Conservation (phyloP, 1,140 invertebrate species). For the Drosophila nannoptera region DNA sequence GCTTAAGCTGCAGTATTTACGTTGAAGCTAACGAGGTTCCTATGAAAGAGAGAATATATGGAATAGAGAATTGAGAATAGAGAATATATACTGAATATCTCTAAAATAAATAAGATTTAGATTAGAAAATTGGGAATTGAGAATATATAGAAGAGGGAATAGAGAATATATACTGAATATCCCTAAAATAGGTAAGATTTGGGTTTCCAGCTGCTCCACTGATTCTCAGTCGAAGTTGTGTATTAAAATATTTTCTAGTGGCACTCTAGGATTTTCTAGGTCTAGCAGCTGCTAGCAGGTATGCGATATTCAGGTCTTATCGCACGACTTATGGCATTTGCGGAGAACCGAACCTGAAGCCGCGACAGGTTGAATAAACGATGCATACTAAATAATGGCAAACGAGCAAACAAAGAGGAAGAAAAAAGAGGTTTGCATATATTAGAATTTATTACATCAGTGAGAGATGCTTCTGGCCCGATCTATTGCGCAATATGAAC, state of each 20-base stretch:
- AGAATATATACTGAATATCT: no score
- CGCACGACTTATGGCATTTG: slow-evolving; percentile 36
- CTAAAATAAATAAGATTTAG: no score
- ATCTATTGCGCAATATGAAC: slow-evolving; percentile 45
- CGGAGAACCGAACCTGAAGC: slow-evolving; percentile 25
- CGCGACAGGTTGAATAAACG: slow-evolving; percentile 6
- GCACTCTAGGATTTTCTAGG: background rate
- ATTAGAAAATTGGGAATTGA: no score
- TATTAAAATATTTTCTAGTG: no score
- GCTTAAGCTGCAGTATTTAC: background rate
- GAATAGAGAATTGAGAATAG: no score
- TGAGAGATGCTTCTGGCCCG: slow-evolving; percentile 8
- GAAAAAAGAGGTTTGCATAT: slow-evolving; percentile 46
- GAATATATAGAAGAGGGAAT: no score
- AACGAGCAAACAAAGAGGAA: slow-evolving; percentile 17
- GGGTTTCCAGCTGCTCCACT: no score
- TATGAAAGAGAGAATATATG: background rate
- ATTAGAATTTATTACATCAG: slow-evolving; percentile 60
- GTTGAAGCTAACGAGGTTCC: slow-evolving; percentile 14
- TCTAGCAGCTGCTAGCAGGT: background rate
- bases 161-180: no score
- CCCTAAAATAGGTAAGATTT: no score
- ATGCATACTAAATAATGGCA: slow-evolving; percentile 39
- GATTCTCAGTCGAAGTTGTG: no score
- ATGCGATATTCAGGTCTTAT: slow-evolving; percentile 15